A percentile compares a stretch with the other conserved stretches of the same genome.
phyloP scores from a whole-genome alignment of 2,888 invertebrate genomes.

The Metacarcinus magister region DNA sequence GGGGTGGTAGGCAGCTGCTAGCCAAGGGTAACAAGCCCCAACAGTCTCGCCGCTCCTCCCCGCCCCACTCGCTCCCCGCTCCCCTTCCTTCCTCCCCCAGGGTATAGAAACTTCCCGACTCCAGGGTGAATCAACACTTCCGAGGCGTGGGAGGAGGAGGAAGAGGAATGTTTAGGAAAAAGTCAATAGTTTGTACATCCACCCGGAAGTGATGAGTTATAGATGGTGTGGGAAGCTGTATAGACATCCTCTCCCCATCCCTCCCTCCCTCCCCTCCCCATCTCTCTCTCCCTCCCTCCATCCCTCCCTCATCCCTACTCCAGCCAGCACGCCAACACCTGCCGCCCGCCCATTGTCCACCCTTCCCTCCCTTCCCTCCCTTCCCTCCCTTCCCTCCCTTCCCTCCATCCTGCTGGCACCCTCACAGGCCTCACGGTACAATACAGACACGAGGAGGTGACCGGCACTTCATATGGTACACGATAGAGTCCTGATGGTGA shows the following conservation, averaged over 20 bases:
- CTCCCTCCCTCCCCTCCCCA: background rate
- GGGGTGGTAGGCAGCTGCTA: background rate
- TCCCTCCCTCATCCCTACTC: background rate
- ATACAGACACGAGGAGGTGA: background rate
- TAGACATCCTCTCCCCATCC: background rate
- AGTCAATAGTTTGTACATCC: background rate
- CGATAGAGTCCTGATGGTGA: background rate
- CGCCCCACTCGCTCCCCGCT: no score
- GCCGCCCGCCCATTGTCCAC: background rate
- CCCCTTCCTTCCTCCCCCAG: background rate
- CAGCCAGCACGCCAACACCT: background rate
- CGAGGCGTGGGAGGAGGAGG: background rate
- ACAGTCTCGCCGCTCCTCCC: background rate
- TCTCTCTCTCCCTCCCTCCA: background rate
- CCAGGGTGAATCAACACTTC: background rate
- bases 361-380: background rate
- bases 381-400: background rate
- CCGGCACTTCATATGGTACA: background rate
- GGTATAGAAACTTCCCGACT: background rate
- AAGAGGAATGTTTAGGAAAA: background rate
- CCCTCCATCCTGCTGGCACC: background rate
- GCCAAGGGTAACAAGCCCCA: background rate
- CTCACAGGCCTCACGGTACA: background rate
- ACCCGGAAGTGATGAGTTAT: background rate
- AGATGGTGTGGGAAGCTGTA: background rate